A percentile compares a stretch with the other conserved stretches of the same genome.
Evolutionary conservation across 2,888 invertebrate species (phyloP).

Genomic region (Eupeodes luniger): DNA sequence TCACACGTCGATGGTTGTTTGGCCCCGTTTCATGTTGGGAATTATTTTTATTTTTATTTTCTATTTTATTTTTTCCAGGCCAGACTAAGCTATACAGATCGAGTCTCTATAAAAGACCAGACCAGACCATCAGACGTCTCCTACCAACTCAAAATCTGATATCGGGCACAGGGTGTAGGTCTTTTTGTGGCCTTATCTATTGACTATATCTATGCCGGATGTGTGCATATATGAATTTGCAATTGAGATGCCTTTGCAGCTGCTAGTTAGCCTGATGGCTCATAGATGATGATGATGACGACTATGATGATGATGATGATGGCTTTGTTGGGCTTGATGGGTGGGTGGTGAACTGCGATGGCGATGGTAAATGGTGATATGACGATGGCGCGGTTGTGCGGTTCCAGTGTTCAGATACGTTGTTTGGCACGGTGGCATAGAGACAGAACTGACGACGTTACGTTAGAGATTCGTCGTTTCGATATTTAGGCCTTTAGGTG

Average conservation of each 20-base stretch:
- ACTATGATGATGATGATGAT: slow-evolving; percentile 11
- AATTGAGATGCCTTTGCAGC: slow-evolving; percentile 71
- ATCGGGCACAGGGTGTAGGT: slow-evolving; percentile 69
- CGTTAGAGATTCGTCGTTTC: slow-evolving; percentile 24
- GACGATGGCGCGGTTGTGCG: background rate
- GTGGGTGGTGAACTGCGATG: slow-evolving; percentile 55
- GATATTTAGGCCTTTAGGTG: slow-evolving; percentile 40
- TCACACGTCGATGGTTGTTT: slow-evolving; percentile 71
- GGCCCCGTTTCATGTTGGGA: slow-evolving; percentile 60
- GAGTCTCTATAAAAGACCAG: background rate
- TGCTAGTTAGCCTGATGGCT: slow-evolving; percentile 60
- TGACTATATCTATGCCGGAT: slow-evolving; percentile 75
- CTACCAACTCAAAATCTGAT: slow-evolving; percentile 66
- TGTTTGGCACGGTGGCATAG: slow-evolving; percentile 58
- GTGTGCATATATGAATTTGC: slow-evolving; percentile 75
- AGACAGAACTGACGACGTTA: slow-evolving; percentile 29
- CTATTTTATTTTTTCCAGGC: background rate
- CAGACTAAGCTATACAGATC: background rate
- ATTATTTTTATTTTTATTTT: background rate
- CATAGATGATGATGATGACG: slow-evolving; percentile 17
- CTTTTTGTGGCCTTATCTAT: slow-evolving; percentile 72
- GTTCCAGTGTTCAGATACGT: background rate
- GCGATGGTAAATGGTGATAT: background rate
- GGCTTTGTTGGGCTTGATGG: slow-evolving; percentile 39
- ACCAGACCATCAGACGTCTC: slow-evolving; percentile 67